Evolutionary conservation across 2,797 vertebrate genomes (phyloP), one percentile per base, ranked within the genome.

Genomic region (Argyrosomus regius): DNA sequence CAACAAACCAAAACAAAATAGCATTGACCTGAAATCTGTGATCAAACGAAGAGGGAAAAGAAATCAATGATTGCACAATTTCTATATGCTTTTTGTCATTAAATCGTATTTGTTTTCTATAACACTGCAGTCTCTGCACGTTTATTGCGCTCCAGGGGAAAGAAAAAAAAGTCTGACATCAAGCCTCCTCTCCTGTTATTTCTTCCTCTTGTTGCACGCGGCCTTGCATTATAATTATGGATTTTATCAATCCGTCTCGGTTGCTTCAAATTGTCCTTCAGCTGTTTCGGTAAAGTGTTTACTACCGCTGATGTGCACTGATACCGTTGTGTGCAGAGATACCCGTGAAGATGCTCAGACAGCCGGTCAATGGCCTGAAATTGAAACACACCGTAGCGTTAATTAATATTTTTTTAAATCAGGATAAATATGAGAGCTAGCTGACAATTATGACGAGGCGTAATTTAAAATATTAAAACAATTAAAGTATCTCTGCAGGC

Each of bases 21-120:
- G 66, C 88, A 90, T 91, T 67, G 94, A 95, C 94, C 94, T 94
- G 85, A 94, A 93, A 93, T 94, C 94, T 95, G 94, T 95, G 94
- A 94, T 87, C 78, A 89, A 86, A 83, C 70, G 70, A 89, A 84
- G 81, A 86, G 74, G 78, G 71, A 81, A 91, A 80, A 88, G 52
- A 91, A 93, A 93, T 87, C 82, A 92, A 92, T 86, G 85, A 91
- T 95, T 96, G 95, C 95, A 96, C 95, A 96, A 94, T 96, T 95
- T 95, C 91, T 94, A 94, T 89, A 89, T 92, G 92, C 92, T 94
- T 94, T 95, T 95, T 94, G 93, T 95, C 94, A 96, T 96, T 96
- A 95, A 96, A 95, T 93, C 85, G 88, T 93, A 93, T 90, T 94
- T 92, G 91, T 95, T 95, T 95, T 94, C 81, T 94, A 95, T 66